Evolutionary conservation across 2,113 vertebrate genomes (phyloP).

Genomic region (Prolemur simus): DNA sequence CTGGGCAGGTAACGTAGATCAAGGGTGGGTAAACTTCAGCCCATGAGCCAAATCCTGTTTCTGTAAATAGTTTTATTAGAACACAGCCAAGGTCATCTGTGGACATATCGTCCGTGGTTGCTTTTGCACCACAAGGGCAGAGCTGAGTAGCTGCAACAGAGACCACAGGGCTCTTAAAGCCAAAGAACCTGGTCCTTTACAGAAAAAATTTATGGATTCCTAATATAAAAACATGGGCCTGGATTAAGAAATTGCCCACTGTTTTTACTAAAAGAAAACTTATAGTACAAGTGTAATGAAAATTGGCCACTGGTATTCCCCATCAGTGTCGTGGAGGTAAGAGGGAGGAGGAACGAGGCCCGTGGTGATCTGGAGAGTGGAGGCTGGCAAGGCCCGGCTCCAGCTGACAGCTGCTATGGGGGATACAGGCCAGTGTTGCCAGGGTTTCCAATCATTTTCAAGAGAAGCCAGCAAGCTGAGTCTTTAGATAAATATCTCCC

Average conservation of each 20-base stretch:
- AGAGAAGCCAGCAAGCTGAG: neutral
- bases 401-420: neutral
- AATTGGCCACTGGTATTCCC: neutral
- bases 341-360: neutral
- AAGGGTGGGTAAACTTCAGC: neutral
- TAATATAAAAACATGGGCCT: neutral
- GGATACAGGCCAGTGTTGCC: neutral
- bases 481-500: neutral
- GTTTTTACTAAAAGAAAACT: neutral
- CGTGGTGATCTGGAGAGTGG: accelerated
- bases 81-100: neutral
- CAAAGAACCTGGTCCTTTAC: neutral
- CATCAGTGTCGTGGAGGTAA: neutral
- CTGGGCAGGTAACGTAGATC: too few relatives aligned
- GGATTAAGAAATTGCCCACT: neutral
- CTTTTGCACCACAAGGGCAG: neutral
- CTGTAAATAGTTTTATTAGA: neutral
- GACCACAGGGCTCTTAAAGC: neutral
- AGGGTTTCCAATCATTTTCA: neutral
- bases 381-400: neutral
- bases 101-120: neutral
- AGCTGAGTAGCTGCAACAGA: neutral
- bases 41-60: neutral
- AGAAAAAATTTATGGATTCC: neutral
- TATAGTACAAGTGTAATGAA: neutral